Base-by-base conservation (phyloP, 2,797 vertebrate genomes). In the Aldrovandia affinis region DNA sequence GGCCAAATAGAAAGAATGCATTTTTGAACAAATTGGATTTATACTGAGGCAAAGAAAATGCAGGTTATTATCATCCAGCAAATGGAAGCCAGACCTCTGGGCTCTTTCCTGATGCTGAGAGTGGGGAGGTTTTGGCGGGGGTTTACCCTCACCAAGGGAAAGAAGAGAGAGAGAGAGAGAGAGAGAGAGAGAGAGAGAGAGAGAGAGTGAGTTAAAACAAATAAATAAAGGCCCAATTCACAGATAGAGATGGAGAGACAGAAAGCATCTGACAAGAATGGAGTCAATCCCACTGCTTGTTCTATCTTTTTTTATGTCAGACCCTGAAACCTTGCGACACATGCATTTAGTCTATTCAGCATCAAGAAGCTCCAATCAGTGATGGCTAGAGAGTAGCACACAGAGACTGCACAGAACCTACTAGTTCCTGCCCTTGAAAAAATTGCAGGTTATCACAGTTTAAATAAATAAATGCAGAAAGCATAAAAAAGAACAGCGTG, bases 1-100 rank as follows among this genome's bases (percentile, higher is more conserved):
- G 25, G 81, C 81, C 81, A 82, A 82, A 82, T 82, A 61, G 42
- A 68, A 82, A 82, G 61, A 82, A 82, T 82, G 59, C 81, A 65
- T 82, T 82, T 82, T 25, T 65, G 61, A 7, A 68, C 81, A 82
- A 82, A 82, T 82, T 82, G 44, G 59, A 82, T 82, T 82, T 82
- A 65, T 65, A 65, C 39, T n/a, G 28, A 68, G 61, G 42, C 81
- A 65, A 82, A 47, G 12, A 70, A 82, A 82, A 65, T 50, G 59
- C 61, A 65, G 81, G 59, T 68, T 65, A 82, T 82, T 82, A 82
- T 68, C 81, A 14, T 61, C 28, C n/a, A 68, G 61, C 42, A 82
- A 82, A 82, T 82, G 61, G 81, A 68, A 68, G 68, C 59, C 81
- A 82, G 81, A 82, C 81, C 59, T 50, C 5, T 44, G 15, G 33